These are phyloP conservation scores for Tiliacea citrago DNA, from an alignment of 2,888 invertebrate genomes.

Conservation along the genomic window DNA sequence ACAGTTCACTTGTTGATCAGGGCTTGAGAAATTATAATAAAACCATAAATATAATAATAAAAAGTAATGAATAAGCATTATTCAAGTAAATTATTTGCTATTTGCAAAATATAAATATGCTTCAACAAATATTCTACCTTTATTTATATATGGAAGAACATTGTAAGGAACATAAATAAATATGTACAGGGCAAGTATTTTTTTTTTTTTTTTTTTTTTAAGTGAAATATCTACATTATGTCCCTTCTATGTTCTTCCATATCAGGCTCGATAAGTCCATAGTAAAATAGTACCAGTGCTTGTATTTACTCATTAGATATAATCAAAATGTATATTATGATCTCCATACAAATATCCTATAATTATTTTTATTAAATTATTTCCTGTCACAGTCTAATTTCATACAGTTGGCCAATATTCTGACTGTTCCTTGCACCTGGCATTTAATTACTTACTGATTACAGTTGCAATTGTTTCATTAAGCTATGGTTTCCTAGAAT, in stretches of 20 bases:
- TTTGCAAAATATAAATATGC: not conserved
- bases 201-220: too few relatives aligned
- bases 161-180: too few relatives aligned
- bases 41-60: too few relatives aligned
- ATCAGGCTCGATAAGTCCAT: not conserved
- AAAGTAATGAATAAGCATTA: not conserved
- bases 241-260: too few relatives aligned
- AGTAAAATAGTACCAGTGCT: constrained; percentile 33
- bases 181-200: too few relatives aligned
- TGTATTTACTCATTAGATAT: constrained; percentile 43
- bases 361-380: not conserved
- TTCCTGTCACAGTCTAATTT: not conserved
- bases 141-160: too few relatives aligned
- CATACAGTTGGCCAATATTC: not conserved
- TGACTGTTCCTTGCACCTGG: not conserved
- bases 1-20: not conserved
- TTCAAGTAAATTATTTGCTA: not conserved
- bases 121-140: not conserved
- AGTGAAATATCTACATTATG: too few relatives aligned
- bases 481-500: too few relatives aligned
- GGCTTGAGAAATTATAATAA: not conserved
- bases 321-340: constrained; percentile 8
- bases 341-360: constrained; percentile 14
- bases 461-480: constrained; percentile 2
- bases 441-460: not conserved